These are phyloP conservation scores for Eupeodes luniger DNA, from an alignment of 2,888 invertebrate genomes.

Conservation along the genomic window DNA sequence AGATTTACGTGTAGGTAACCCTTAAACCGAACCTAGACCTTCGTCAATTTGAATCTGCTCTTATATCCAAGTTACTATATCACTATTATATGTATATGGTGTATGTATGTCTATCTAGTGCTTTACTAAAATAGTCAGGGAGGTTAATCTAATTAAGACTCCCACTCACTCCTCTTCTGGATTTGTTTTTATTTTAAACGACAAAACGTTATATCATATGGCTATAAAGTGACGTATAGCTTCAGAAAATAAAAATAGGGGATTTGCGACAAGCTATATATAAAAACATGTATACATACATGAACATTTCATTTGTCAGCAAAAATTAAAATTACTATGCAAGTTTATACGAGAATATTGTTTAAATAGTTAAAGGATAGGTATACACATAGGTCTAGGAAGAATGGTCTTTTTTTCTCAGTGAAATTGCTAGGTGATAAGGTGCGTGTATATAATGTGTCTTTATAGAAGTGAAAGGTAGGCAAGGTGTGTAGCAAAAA, in stretches of 20 bases:
- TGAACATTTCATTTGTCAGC: conserved; percentile 27
- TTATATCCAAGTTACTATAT: not conserved
- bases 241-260: not conserved
- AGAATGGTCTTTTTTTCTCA: not conserved
- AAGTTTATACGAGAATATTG: not conserved
- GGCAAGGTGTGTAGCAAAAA: too few relatives aligned
- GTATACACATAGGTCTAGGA: too few relatives aligned
- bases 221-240: not conserved
- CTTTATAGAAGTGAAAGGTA: not conserved
- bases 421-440: not conserved
- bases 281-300: not conserved
- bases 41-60: conserved; percentile 2
- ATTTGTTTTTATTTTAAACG: not conserved
- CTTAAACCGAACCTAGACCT: conserved; percentile 13
- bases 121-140: not conserved
- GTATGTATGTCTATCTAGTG: not conserved
- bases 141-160: conserved; percentile 36
- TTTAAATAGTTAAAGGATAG: not conserved
- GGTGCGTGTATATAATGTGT: conserved; percentile 8
- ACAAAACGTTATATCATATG: not conserved
- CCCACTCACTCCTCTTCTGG: not conserved
- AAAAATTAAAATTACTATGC: conserved; percentile 23
- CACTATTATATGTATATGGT: too few relatives aligned
- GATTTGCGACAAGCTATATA: not conserved
- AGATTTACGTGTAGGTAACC: not conserved